phyloP scores from a whole-genome alignment of 2,888 invertebrate genomes.

The Isotomurus palustris region DNA sequence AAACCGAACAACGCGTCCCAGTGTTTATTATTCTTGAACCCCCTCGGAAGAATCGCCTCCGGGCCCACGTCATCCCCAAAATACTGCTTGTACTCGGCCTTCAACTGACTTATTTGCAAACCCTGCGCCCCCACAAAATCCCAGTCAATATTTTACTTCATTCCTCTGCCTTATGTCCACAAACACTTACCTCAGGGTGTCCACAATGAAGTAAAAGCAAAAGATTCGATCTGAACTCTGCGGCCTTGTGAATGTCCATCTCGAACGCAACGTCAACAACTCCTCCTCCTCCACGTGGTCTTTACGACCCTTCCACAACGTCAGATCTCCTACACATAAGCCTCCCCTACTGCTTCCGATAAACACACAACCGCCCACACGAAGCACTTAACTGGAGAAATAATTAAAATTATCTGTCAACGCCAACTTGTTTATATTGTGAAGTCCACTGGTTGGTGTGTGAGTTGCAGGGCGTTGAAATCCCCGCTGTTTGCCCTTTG shows the following conservation, averaged over 20 bases:
- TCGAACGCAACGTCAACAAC: too few species aligned
- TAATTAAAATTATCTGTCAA: too few species aligned
- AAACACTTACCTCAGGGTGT: slow-evolving; percentile 29
- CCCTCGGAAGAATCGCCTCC: slow-evolving; percentile 27
- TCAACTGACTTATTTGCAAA: slow-evolving; percentile 23
- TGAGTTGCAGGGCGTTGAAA: too few species aligned
- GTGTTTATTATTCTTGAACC: slow-evolving; percentile 6
- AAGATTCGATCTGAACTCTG: slow-evolving; percentile 33
- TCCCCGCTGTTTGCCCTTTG: too few species aligned
- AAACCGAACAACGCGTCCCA: slow-evolving; percentile 32
- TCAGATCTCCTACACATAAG: too few species aligned
- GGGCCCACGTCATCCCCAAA: slow-evolving; percentile 31
- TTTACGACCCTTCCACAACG: too few species aligned
- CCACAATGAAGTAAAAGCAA: slow-evolving; percentile 30
- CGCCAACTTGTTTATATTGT: too few species aligned
- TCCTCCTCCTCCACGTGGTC: too few species aligned
- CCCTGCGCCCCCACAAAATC: slow-evolving; percentile 18
- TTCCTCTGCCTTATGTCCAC: background rate
- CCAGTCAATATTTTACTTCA: background rate
- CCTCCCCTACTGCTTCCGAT: too few species aligned
- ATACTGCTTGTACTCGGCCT: slow-evolving; percentile 32
- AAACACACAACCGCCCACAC: too few species aligned
- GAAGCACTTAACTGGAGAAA: too few species aligned
- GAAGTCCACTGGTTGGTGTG: too few species aligned
- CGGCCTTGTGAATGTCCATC: slow-evolving; percentile 11